Conservation (phyloP, 2,797 vertebrate genomes). For the Pseudotriccus pelzelni region DNA sequence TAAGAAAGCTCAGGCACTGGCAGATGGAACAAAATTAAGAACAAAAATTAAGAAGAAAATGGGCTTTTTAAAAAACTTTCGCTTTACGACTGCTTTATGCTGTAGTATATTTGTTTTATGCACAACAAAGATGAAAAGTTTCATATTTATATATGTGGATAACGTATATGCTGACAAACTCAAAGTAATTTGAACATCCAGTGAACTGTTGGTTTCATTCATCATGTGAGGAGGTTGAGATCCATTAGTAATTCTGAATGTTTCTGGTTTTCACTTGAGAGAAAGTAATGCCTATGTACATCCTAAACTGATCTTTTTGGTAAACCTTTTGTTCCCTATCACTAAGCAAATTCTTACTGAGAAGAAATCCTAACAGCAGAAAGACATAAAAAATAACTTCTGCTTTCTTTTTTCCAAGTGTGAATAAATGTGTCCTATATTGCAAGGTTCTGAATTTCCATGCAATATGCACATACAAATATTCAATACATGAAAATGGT, state of each 20-base stretch:
- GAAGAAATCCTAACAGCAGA: background rate
- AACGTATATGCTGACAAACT: background rate
- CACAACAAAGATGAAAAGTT: background rate
- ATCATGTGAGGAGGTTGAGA: background rate
- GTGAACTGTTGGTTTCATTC: background rate
- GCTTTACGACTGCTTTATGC: background rate
- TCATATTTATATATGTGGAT: background rate
- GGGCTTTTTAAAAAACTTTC: background rate
- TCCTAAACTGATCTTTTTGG: background rate
- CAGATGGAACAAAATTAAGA: background rate
- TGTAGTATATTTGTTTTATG: background rate
- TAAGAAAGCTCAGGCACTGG: background rate
- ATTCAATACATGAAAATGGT: background rate
- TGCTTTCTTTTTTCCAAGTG: background rate
- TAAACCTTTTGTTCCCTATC: background rate
- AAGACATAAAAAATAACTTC: background rate
- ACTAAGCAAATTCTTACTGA: background rate
- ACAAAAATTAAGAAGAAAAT: background rate
- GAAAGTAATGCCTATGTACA: background rate
- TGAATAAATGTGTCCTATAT: background rate
- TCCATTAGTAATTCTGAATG: background rate
- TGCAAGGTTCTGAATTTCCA: background rate
- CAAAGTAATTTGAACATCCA: background rate
- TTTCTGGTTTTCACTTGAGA: background rate
- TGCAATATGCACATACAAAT: background rate